A percentile compares a stretch with the other conserved stretches of the same genome.
Evolutionary conservation across 2,797 vertebrate species (phyloP).

Genomic region (Numenius phaeopus): DNA sequence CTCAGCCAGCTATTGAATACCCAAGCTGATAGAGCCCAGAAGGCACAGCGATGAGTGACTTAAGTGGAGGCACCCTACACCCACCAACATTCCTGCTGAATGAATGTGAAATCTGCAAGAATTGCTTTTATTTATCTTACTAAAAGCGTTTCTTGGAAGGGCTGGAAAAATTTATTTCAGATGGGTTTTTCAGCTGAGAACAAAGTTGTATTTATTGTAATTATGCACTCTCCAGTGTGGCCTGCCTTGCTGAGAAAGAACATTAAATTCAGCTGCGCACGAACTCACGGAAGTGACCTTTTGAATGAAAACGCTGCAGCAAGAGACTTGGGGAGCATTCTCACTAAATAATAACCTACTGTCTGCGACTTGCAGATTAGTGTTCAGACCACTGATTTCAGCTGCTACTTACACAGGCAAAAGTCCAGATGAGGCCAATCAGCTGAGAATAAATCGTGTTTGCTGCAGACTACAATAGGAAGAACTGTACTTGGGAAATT

Average conservation of each 20-base stretch:
- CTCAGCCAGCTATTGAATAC: conserved; percentile 58
- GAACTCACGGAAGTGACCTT: conserved; percentile 62
- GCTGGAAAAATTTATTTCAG: conserved; percentile 68
- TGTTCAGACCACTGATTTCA: conserved; percentile 42
- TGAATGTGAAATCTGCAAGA: conserved; percentile 65
- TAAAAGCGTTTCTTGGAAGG: conserved; percentile 64
- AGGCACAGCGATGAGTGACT: conserved; percentile 66
- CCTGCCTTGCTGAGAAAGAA: conserved; percentile 65
- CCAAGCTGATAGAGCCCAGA: conserved; percentile 52
- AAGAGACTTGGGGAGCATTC: conserved; percentile 17
- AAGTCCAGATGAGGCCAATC: conserved; percentile 43
- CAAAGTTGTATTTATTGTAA: conserved; percentile 71
- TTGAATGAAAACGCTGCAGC: conserved; percentile 55
- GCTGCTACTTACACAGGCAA: conserved; percentile 22
- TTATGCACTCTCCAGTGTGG: conserved; percentile 50
- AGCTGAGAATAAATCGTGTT: background rate
- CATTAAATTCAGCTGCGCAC: conserved; percentile 67
- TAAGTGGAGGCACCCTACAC: conserved; percentile 69
- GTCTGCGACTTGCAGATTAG: conserved; percentile 38
- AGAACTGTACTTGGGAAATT: conserved; percentile 2
- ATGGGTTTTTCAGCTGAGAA: conserved; percentile 67
- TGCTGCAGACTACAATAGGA: background rate
- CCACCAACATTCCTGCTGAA: conserved; percentile 68
- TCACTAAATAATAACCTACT: conserved; percentile 64
- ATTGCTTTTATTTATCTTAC: conserved; percentile 72